phyloP scores from a whole-genome alignment of 2,797 vertebrate species.

The Limosa lapponica region DNA sequence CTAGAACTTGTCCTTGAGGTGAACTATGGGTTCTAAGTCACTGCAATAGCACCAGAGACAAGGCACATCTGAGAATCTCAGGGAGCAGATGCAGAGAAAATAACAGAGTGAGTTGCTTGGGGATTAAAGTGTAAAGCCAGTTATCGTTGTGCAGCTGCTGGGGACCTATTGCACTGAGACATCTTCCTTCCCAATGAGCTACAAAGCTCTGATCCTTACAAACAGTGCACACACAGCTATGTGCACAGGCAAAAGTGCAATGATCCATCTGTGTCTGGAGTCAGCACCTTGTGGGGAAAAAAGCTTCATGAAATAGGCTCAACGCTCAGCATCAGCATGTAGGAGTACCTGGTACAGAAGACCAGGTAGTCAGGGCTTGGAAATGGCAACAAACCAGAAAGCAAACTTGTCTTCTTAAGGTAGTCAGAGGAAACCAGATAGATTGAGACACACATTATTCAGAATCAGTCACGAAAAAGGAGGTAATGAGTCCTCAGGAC shows the following conservation, averaged over 20 bases:
- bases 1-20: not conserved
- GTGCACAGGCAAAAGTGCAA: not conserved
- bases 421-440: not conserved
- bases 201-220: not conserved
- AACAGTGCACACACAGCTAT: not conserved
- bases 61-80: not conserved
- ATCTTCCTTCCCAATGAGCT: not conserved
- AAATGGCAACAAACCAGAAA: not conserved
- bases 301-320: accelerated
- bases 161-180: not conserved
- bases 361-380: not conserved
- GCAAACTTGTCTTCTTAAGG: not conserved
- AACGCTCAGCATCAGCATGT: not conserved
- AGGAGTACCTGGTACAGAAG: not conserved
- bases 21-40: not conserved
- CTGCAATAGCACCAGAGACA: not conserved
- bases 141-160: not conserved
- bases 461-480: not conserved
- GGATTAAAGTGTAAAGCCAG: not conserved
- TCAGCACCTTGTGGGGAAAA: accelerated
- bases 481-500: not conserved
- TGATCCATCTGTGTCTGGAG: not conserved
- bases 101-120: not conserved
- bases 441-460: not conserved
- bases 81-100: not conserved